Base-by-base conservation (phyloP, 2,888 invertebrate genomes). In the Drosophila glabriapex region DNA sequence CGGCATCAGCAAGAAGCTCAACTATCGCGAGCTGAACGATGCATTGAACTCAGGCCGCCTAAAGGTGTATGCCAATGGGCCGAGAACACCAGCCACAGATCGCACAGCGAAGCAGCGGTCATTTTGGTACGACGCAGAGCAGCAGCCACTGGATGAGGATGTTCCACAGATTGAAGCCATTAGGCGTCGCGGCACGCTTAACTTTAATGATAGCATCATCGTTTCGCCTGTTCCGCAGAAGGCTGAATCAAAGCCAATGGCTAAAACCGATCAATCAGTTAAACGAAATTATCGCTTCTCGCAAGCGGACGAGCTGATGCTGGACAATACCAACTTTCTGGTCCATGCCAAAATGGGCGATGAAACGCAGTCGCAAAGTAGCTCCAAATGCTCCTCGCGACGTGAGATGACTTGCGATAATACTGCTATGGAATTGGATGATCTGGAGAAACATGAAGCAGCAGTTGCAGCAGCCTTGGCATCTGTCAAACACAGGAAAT, bases 241-340 rank as follows among this genome's bases (percentile, higher is more conserved):
- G 14, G 10, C 54, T 0, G 25, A 61, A 25, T n/a, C 35, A 1
- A 52, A 41, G 10, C 54, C 10, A 7, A 56, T 37, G 2, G 28
- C 52, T 9, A 49, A 19, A 22, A 9, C 33, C 5, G 37, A 63
- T 22, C 54, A 73, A 14, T 25, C 53, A 33, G 12, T 16, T 22
- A 79, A 79, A 28, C 56, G 22, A 2, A 78, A 74, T 35, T 83
- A 74, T 64, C 78, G 84, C 0, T 73, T 80, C 59, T 90, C 86
- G 1, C 84, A 90, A 64, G 86, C 82, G 5, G 90, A 90, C 75
- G 91, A 92, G 37, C 35, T 78, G 4, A 77, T 89, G 78, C 76
- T 91, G 35, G 81, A 92, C 33, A 90, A 84, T 46, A 91, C 91
- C 1, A 87, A 89, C 62, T 91, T 91, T 59, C 61, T 90, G 19